Base-by-base conservation (phyloP, 2,888 invertebrate genomes). In the Trachelus stipa region DNA sequence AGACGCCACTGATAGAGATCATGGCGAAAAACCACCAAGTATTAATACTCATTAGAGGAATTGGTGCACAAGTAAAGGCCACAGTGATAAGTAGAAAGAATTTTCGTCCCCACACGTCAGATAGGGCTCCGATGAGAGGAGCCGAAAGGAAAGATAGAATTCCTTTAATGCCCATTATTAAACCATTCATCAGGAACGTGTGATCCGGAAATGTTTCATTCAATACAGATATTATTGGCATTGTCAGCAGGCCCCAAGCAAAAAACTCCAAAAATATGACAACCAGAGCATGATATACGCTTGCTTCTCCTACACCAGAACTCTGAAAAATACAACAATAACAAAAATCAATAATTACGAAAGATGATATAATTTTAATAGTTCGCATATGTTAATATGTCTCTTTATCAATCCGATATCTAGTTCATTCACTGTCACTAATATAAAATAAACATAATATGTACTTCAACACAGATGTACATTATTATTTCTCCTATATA, bases 11-110 rank as follows among this genome's bases (percentile, higher is more conserved):
- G 92, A 99, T 97, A 91, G 98, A 98, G 93, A 99, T 98, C 96
- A 99, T 97, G 80, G 99, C 98, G 93, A 99, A 99, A 92, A 99
- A 99, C 98, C 98, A 99, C 98, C 98, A 99, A 75, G 99, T 98
- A 93, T 99, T 99, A 91, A 99, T 96, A 89, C 97, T 98, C 98
- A 99, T 99, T 81, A 99, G 94, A 77, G 99, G 99, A 91, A 99
- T 99, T 76, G 99, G 99, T 86, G 97, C 97, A 93, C 99, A 99
- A 69, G 99, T 99, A 93, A 99, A 99, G 92, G 99, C 98, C 88
- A 99, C 99, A 76, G 99, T 99, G 89, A 99, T 96, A 83, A 99
- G 94, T 81, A 99, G 95, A 93, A 99, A 99, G 91, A 99, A 96
- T 92, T 99, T 99, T 86, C 99, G 94, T 76, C 99, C 99, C 97